A percentile compares a stretch with the other conserved stretches of the same genome.
Conservation (phyloP, 2,113 vertebrate species). For the Anolis carolinensis region DNA sequence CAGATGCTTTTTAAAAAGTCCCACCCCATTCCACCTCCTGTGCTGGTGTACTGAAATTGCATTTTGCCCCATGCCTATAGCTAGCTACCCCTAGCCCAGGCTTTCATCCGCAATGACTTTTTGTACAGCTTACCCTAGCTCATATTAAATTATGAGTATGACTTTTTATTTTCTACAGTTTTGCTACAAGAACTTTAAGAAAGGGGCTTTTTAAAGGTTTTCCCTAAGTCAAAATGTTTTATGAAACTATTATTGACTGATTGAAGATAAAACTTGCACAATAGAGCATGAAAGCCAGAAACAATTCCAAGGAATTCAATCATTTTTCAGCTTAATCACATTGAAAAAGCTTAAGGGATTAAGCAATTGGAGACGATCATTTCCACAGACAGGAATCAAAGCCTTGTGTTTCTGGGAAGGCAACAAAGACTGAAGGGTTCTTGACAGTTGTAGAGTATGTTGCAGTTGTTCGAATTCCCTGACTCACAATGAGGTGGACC, state of each 20-base stretch:
- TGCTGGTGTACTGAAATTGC: neutral
- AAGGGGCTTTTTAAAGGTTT: neutral
- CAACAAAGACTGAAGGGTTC: constrained; percentile 25
- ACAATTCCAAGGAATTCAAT: constrained; percentile 11
- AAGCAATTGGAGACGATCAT: neutral
- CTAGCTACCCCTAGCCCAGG: no score
- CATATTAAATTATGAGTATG: neutral
- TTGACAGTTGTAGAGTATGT: constrained; percentile 15
- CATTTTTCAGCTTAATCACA: constrained; percentile 25
- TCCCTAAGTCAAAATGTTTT: neutral
- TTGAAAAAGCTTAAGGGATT: constrained; percentile 17
- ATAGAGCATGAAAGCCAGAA: neutral
- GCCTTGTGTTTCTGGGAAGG: constrained; percentile 16
- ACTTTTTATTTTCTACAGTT: neutral
- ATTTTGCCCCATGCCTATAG: no score
- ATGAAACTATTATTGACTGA: neutral
- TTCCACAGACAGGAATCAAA: constrained; percentile 43
- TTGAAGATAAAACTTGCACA: neutral
- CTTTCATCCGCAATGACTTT: no score
- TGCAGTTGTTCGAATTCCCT: constrained; percentile 10
- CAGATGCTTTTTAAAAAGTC: no score
- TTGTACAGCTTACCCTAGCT: neutral
- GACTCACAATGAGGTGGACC: neutral
- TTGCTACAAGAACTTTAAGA: neutral
- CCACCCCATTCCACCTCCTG: no score